Conservation (phyloP, 92 coral and sea anemone genomes). For the Desmophyllum pertusum region DNA sequence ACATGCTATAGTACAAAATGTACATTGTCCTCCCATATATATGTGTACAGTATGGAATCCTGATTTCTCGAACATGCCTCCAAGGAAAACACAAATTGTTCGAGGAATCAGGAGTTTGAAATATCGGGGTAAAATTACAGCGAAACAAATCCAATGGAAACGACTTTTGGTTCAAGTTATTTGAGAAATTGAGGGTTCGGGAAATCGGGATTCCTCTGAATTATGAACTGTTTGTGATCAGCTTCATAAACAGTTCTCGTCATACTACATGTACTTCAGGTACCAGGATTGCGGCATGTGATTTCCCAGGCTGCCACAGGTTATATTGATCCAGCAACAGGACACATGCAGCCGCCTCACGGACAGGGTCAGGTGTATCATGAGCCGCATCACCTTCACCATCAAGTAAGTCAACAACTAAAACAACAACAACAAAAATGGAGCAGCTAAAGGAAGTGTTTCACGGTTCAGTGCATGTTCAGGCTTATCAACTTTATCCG, state of each 20-base stretch:
- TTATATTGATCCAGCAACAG: conserved; percentile 66
- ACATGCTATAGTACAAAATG: background rate
- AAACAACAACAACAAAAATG: background rate
- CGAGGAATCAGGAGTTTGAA: no score
- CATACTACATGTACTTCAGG: conserved; percentile 52
- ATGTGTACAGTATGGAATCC: no score
- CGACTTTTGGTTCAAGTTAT: no score
- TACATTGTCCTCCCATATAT: background rate
- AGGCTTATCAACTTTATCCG: no score
- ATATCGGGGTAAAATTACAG: no score
- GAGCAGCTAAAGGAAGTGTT: background rate
- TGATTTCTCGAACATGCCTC: no score
- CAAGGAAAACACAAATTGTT: no score
- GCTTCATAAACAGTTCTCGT: background rate
- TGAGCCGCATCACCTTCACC: conserved; percentile 77
- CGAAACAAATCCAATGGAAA: no score
- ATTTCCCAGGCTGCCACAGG: conserved; percentile 77
- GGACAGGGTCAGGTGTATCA: conserved; percentile 71
- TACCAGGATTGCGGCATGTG: conserved; percentile 84
- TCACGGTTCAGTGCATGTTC: no score
- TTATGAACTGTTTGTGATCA: background rate
- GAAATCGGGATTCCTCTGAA: no score
- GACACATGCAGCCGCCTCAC: conserved; percentile 71
- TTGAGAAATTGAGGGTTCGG: no score
- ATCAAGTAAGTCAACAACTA: conserved; percentile 39